Percentiles rank a stretch among this genome's conserved stretches.
These are phyloP conservation scores for Eupithecia subfuscata DNA, from an alignment of 2,888 invertebrate species.

Conservation along the genomic window DNA sequence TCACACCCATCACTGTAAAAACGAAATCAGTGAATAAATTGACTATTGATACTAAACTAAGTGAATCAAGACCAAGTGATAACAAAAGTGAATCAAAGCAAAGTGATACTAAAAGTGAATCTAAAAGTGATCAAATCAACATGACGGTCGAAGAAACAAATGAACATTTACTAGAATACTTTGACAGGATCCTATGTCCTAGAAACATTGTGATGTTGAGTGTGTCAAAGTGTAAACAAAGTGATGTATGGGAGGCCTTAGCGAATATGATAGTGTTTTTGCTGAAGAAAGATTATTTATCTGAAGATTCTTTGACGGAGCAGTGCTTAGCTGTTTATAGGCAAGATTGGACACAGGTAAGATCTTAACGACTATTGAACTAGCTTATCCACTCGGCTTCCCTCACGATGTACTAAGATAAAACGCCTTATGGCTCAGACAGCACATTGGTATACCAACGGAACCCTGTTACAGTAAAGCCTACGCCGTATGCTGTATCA, in stretches of 20 bases:
- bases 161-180: constrained; percentile 58
- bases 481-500: too few species aligned
- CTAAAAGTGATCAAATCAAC: constrained; percentile 17
- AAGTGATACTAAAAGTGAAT: constrained; percentile 17
- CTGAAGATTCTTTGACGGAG: constrained; percentile 85
- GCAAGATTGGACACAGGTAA: constrained; percentile 86
- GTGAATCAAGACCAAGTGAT: neutral
- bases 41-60: neutral
- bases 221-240: constrained; percentile 45
- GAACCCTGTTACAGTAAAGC: too few species aligned
- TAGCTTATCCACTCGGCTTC: too few species aligned
- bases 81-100: neutral
- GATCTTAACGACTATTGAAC: neutral
- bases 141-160: constrained; percentile 35
- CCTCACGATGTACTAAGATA: too few species aligned
- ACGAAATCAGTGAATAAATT: neutral
- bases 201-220: constrained; percentile 70
- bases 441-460: too few species aligned
- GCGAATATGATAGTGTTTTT: constrained; percentile 75
- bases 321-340: constrained; percentile 88
- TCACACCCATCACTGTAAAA: constrained; percentile 9
- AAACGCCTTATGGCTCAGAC: too few species aligned
- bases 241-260: constrained; percentile 72
- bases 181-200: constrained; percentile 71
- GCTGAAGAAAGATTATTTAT: constrained; percentile 82